phyloP scores from a whole-genome alignment of 2,113 vertebrate genomes.

The Acanthochromis polyacanthus region DNA sequence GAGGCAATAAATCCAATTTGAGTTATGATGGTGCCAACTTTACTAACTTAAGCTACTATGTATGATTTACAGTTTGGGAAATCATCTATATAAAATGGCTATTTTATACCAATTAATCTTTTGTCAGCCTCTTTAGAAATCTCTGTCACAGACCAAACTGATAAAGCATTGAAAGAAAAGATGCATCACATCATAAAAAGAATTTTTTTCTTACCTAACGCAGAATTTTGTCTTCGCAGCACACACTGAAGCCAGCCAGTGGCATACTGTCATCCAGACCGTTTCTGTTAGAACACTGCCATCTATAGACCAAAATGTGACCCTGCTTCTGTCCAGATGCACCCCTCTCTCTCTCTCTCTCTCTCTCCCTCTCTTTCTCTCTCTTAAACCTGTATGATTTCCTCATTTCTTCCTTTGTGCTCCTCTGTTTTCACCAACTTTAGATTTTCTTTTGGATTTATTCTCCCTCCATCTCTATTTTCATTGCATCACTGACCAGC shows the following conservation, averaged over 20 bases:
- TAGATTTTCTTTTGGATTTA: neutral
- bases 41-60: neutral
- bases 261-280: constrained; percentile 25
- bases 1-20: neutral
- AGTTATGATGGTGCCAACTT: neutral
- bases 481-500: neutral
- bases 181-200: neutral
- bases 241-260: constrained; percentile 16
- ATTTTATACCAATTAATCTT: neutral
- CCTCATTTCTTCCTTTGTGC: neutral
- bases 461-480: neutral
- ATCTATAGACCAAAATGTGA: constrained; percentile 79
- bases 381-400: neutral
- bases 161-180: neutral
- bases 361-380: neutral
- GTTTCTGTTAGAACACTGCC: constrained; percentile 83
- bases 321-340: constrained; percentile 8
- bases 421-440: neutral
- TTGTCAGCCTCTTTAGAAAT: neutral
- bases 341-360: neutral
- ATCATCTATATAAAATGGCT: too few species aligned
- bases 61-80: constrained; percentile 3
- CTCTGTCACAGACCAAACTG: neutral
- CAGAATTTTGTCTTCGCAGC: constrained; percentile 43
- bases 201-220: constrained; percentile 49